Evolutionary conservation across 2,113 vertebrate genomes (phyloP).

Genomic region (Acrocephalus kingi): DNA sequence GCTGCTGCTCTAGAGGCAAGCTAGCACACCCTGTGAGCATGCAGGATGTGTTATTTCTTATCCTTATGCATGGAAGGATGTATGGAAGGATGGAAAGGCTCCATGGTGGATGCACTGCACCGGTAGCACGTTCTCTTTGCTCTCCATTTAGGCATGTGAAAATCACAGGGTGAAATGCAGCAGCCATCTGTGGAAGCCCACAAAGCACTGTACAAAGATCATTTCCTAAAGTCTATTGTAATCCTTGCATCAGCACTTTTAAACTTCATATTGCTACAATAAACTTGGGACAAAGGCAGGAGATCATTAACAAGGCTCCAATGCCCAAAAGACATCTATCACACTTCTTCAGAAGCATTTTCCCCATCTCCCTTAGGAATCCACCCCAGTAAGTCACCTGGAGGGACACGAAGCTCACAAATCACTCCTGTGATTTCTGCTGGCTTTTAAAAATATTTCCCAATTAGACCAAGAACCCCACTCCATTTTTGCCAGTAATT

Average conservation of each 20-base stretch:
- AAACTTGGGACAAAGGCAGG: slow-evolving; percentile 47
- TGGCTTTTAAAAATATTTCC: slow-evolving; percentile 28
- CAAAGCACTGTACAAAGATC: background rate
- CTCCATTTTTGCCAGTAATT: slow-evolving; percentile 60
- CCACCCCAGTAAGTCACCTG: slow-evolving; percentile 20
- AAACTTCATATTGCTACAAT: background rate
- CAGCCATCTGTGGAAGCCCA: background rate
- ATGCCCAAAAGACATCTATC: slow-evolving; percentile 28
- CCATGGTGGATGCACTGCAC: background rate
- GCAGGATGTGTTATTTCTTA: background rate
- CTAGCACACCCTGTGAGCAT: background rate
- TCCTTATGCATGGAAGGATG: background rate
- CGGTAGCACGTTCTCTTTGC: background rate
- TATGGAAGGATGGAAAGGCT: background rate
- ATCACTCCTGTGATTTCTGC: background rate
- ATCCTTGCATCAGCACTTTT: slow-evolving; percentile 38
- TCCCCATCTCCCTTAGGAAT: slow-evolving; percentile 18
- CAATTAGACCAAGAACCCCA: slow-evolving; percentile 60
- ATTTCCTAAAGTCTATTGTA: background rate
- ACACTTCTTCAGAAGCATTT: slow-evolving; percentile 16
- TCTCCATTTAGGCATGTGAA: accelerated
- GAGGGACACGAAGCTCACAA: slow-evolving; percentile 30
- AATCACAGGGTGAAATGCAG: background rate
- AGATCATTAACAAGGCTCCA: slow-evolving; percentile 55
- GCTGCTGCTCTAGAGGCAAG: background rate